Evolutionary conservation across 2,797 vertebrate genomes (phyloP).

Genomic region (Lepilemur septentrionalis): DNA sequence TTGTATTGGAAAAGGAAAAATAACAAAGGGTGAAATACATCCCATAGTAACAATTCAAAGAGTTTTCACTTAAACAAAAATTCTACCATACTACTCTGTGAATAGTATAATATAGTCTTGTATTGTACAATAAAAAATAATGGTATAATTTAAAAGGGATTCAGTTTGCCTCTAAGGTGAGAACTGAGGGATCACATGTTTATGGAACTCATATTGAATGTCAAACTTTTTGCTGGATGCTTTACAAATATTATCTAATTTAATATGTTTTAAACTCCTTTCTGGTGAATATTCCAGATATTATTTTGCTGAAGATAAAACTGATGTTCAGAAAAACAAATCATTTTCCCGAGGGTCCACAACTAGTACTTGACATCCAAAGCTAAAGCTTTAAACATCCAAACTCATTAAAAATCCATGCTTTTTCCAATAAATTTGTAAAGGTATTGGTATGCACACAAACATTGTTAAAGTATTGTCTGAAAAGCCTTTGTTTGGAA

Average conservation of each 20-base stretch:
- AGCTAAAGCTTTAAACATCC: background rate
- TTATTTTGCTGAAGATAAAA: background rate
- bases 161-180: background rate
- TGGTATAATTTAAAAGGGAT: background rate
- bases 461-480: background rate
- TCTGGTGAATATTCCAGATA: background rate
- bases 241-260: conserved; percentile 4
- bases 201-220: background rate
- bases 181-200: background rate
- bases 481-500: background rate
- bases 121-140: background rate
- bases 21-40: background rate
- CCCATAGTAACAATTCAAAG: background rate
- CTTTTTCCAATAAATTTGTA: background rate
- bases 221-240: background rate
- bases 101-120: background rate
- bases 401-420: background rate
- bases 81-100: background rate
- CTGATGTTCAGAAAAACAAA: background rate
- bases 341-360: background rate
- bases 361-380: background rate
- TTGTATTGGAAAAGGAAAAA: background rate
- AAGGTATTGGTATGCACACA: background rate
- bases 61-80: background rate
- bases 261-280: background rate